These are phyloP conservation scores for Climacteris rufus DNA, from an alignment of 2,113 vertebrate genomes.

Conservation along the genomic window DNA sequence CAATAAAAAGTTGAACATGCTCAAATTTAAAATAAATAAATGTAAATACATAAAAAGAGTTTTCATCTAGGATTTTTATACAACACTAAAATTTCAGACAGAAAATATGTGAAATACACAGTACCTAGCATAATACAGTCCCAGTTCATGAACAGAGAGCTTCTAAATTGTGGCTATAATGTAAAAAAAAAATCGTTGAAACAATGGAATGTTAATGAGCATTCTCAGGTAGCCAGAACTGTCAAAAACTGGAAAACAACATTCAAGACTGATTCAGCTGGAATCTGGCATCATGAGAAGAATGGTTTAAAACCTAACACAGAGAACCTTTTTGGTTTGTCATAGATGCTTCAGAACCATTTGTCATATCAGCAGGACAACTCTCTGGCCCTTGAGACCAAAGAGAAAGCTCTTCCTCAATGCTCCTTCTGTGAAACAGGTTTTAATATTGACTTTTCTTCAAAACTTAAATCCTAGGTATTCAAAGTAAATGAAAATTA, in stretches of 20 bases:
- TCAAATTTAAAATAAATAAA: background rate
- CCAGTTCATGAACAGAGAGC: background rate
- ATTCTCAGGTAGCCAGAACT: background rate
- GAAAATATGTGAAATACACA: background rate
- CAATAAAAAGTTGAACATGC: background rate
- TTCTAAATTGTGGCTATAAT: background rate
- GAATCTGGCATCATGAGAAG: background rate
- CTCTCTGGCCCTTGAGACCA: background rate
- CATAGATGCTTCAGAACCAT: background rate
- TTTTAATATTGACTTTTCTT: background rate
- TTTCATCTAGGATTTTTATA: background rate
- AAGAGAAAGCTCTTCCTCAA: background rate
- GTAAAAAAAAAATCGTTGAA: background rate
- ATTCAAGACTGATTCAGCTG: background rate
- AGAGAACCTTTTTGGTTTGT: background rate
- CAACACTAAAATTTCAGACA: background rate
- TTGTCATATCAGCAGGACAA: background rate
- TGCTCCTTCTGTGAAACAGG: background rate
- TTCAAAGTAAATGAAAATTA: background rate
- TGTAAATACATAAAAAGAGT: background rate
- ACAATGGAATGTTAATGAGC: background rate
- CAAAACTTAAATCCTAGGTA: background rate
- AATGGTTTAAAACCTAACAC: background rate
- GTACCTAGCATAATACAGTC: background rate
- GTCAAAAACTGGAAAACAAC: background rate